Percentiles rank a stretch among this genome's conserved stretches.
phyloP scores from a whole-genome alignment of 2,797 vertebrate species.

The Centropyge bicolor region DNA sequence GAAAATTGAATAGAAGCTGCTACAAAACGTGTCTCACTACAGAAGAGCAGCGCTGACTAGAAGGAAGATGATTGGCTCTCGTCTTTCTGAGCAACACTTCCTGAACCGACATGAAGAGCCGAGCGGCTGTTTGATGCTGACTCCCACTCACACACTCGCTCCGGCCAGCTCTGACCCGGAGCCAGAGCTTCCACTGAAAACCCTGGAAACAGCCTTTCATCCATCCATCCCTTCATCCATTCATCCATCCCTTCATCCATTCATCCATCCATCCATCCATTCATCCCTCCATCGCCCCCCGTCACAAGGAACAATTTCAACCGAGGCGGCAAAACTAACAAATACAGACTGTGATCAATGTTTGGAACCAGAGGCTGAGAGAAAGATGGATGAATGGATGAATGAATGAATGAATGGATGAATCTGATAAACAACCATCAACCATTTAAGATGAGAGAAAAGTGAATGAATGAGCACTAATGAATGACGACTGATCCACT shows the following conservation, averaged over 20 bases:
- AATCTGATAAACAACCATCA: neutral
- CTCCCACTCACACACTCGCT: conserved; percentile 18
- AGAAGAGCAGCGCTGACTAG: neutral
- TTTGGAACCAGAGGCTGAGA: neutral
- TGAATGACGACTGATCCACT: too few species aligned
- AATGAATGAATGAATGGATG: neutral
- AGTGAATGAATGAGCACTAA: too few species aligned
- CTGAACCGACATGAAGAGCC: conserved; percentile 7
- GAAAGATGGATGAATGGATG: neutral
- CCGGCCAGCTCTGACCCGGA: neutral
- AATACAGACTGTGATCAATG: neutral
- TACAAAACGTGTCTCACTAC: neutral
- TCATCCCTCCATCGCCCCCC: neutral
- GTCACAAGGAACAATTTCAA: conserved; percentile 5
- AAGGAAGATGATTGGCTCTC: neutral
- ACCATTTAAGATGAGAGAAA: too few species aligned
- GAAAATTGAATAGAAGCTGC: neutral
- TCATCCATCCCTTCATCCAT: too few species aligned
- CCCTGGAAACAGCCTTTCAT: neutral
- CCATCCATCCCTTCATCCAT: neutral
- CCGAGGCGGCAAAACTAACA: neutral
- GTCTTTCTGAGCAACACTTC: conserved; percentile 6
- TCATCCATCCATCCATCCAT: neutral
- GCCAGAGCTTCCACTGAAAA: neutral
- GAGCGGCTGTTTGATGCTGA: neutral